A percentile compares a stretch with the other conserved stretches of the same genome.
phyloP scores from a whole-genome alignment of 2,888 invertebrate genomes.

The Auanema sp. region DNA sequence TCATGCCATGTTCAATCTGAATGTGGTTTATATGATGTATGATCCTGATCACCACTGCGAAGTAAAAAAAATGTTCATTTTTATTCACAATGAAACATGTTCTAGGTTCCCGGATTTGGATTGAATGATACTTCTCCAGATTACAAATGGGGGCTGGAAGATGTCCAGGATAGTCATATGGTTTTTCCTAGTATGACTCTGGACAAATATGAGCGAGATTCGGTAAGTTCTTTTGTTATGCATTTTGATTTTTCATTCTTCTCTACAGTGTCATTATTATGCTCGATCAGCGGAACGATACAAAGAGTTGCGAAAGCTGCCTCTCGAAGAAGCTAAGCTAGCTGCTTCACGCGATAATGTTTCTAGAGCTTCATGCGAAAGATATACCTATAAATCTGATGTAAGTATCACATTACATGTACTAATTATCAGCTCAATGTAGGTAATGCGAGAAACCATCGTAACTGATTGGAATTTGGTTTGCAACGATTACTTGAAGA shows the following conservation, averaged over 20 bases:
- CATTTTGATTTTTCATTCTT: background rate
- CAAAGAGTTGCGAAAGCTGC: constrained; percentile 51
- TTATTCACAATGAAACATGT: background rate
- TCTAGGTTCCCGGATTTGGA: constrained; percentile 55
- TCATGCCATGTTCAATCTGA: constrained; percentile 64
- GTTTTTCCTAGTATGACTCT: constrained; percentile 49
- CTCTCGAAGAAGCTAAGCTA: constrained; percentile 48
- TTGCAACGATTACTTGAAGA: constrained; percentile 60
- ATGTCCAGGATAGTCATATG: constrained; percentile 47
- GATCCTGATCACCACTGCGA: constrained; percentile 19
- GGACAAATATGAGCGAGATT: constrained; percentile 29
- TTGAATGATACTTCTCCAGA: constrained; percentile 33
- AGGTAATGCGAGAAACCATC: constrained; percentile 63
- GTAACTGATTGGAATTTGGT: constrained; percentile 64
- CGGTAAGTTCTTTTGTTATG: constrained; percentile 14
- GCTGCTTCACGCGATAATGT: constrained; percentile 40
- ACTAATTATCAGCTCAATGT: constrained; percentile 1
- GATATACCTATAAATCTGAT: constrained; percentile 58
- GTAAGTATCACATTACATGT: constrained; percentile 21
- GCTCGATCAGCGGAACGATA: constrained; percentile 50
- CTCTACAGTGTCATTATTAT: constrained; percentile 56
- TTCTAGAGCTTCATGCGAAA: constrained; percentile 43
- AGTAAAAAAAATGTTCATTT: background rate
- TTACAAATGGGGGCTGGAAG: constrained; percentile 46
- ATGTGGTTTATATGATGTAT: constrained; percentile 64